Conservation (phyloP, 2,888 invertebrate genomes). For the Ecdyonurus torrentis region DNA sequence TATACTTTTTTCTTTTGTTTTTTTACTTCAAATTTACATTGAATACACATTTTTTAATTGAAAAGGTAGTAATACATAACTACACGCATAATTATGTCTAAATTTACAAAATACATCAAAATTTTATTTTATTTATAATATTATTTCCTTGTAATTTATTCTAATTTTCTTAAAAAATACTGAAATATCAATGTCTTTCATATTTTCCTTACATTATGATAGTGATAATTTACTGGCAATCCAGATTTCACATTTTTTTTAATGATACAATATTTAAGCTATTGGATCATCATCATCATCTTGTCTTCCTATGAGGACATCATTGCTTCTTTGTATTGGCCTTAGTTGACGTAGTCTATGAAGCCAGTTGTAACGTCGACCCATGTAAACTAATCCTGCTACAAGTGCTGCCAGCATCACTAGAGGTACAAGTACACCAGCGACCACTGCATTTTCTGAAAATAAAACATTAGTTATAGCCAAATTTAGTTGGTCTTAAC, state of each 20-base stretch:
- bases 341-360: not conserved
- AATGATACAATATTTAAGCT: not conserved
- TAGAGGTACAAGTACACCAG: not conserved
- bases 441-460: not conserved
- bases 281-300: conserved; percentile 2
- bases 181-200: not conserved
- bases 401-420: not conserved
- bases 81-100: not conserved
- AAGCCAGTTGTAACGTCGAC: not conserved
- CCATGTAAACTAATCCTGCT: not conserved
- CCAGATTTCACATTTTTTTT: not conserved
- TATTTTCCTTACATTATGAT: not conserved
- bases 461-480: not conserved
- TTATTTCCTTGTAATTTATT: no score
- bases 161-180: not conserved
- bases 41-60: not conserved
- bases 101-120: not conserved
- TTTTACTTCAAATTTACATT: not conserved
- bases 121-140: no score
- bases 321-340: not conserved
- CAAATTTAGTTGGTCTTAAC: no score
- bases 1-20: not conserved
- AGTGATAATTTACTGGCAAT: not conserved
- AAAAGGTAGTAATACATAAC: not conserved
- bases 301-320: not conserved